Evolutionary conservation across 2,888 invertebrate genomes (phyloP).

Genomic region (Adelognathus sp.): DNA sequence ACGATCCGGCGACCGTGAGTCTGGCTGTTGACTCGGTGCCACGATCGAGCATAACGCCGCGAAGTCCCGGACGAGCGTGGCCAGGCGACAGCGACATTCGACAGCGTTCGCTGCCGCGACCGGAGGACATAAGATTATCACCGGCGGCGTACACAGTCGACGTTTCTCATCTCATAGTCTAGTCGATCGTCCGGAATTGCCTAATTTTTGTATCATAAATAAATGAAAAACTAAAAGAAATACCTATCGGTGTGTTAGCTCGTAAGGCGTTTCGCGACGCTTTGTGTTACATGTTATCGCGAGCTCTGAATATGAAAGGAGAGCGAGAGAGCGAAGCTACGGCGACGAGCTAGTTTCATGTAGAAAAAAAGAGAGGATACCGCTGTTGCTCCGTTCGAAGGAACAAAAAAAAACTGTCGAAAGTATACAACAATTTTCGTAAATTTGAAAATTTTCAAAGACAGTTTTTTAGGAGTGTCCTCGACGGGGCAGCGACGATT

Average conservation of each 20-base stretch:
- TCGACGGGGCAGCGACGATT: not conserved
- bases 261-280: conserved; percentile 26
- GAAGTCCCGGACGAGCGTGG: conserved; percentile 87
- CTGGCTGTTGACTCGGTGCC: conserved; percentile 87
- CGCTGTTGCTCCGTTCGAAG: not conserved
- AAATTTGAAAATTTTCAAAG: not conserved
- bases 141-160: conserved; percentile 90
- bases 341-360: not conserved
- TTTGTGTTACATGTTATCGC: conserved; percentile 21
- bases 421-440: not conserved
- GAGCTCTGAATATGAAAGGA: conserved; percentile 9
- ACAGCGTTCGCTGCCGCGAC: conserved; percentile 84
- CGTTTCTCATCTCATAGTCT: conserved; percentile 91
- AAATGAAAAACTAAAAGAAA: too few relatives aligned
- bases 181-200: conserved; percentile 63
- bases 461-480: too few relatives aligned
- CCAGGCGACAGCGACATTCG: conserved; percentile 85
- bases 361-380: conserved; percentile 15
- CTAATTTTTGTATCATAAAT: conserved; percentile 42
- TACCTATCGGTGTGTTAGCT: conserved; percentile 51
- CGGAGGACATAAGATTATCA: conserved; percentile 82
- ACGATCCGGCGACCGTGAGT: conserved; percentile 91
- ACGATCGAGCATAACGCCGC: conserved; percentile 77
- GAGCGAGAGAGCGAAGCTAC: not conserved
- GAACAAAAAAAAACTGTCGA: not conserved